phyloP scores from a whole-genome alignment of 2,888 invertebrate genomes.

The Linyphia triangularis region DNA sequence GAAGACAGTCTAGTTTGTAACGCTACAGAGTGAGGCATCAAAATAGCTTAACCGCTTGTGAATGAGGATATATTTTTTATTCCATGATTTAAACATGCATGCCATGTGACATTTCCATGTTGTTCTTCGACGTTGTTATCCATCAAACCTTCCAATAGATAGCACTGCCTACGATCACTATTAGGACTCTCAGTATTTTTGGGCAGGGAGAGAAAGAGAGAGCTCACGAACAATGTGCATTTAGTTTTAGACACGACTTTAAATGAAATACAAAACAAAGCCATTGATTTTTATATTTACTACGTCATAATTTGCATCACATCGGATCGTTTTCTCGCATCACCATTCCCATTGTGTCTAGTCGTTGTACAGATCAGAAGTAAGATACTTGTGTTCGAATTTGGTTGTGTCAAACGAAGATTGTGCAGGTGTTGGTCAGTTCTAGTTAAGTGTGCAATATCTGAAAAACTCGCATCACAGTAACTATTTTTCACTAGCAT shows the following conservation, averaged over 20 bases:
- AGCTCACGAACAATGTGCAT: conserved; percentile 48
- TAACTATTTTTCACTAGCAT: too few species aligned
- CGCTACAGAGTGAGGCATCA: conserved; percentile 10
- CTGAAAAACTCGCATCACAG: too few species aligned
- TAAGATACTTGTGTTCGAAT: too few species aligned
- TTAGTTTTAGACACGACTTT: conserved; percentile 61
- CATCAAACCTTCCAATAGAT: conserved; percentile 68
- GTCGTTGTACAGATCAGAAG: background rate
- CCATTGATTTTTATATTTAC: conserved; percentile 49
- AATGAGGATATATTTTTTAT: conserved; percentile 65
- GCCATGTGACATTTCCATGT: conserved; percentile 58
- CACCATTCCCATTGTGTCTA: background rate
- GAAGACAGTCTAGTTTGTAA: conserved; percentile 6
- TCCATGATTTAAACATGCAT: conserved; percentile 56
- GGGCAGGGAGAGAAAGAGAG: conserved; percentile 13
- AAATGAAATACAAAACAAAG: conserved; percentile 47
- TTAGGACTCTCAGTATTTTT: conserved; percentile 60
- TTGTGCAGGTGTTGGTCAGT: too few species aligned
- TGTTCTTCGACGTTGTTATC: conserved; percentile 35
- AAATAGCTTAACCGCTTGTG: conserved; percentile 35
- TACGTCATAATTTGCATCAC: background rate
- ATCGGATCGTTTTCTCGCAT: background rate
- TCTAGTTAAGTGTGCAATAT: too few species aligned
- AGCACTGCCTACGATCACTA: conserved; percentile 63
- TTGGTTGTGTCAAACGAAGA: too few species aligned